Evolutionary conservation across 2,888 invertebrate genomes (phyloP).

Genomic region (Deilephila elpenor): DNA sequence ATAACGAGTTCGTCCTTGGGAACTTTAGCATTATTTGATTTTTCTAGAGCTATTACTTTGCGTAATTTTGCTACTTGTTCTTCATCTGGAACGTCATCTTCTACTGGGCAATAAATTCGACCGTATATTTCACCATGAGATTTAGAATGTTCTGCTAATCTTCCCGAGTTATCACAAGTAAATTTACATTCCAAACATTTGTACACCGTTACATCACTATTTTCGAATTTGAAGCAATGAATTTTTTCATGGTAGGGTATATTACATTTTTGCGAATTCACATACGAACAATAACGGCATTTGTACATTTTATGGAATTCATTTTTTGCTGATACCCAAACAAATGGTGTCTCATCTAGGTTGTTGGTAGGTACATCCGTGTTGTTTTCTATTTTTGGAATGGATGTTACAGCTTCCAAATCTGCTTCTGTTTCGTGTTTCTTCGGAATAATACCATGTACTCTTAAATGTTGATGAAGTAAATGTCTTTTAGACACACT

Average conservation of each 20-base stretch:
- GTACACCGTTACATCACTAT: slow-evolving; percentile 80
- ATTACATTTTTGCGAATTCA: slow-evolving; percentile 91
- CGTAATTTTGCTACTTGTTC: slow-evolving; percentile 84
- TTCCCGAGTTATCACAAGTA: slow-evolving; percentile 89
- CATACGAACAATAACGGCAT: slow-evolving; percentile 93
- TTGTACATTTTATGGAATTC: slow-evolving; percentile 92
- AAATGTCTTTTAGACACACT: slow-evolving; percentile 92
- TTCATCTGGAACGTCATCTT: slow-evolving; percentile 86
- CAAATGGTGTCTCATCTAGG: slow-evolving; percentile 87
- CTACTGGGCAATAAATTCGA: slow-evolving; percentile 89
- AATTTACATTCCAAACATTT: slow-evolving; percentile 93
- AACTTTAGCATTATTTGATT: slow-evolving; percentile 53
- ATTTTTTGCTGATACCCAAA: slow-evolving; percentile 90
- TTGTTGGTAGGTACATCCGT: slow-evolving; percentile 61
- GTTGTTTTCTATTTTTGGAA: slow-evolving; percentile 51
- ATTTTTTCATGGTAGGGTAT: slow-evolving; percentile 93
- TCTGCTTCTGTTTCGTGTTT: slow-evolving; percentile 76
- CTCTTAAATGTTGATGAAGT: slow-evolving; percentile 92
- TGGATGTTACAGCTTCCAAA: slow-evolving; percentile 61
- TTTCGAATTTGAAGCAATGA: slow-evolving; percentile 85
- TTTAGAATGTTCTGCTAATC: slow-evolving; percentile 89
- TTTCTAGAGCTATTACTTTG: slow-evolving; percentile 73
- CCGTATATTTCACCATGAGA: slow-evolving; percentile 90
- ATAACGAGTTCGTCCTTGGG: slow-evolving; percentile 55
- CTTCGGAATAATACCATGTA: slow-evolving; percentile 86